Evolutionary conservation across 2,797 vertebrate species (phyloP), one percentile per base, ranked within the genome.

Genomic region (Sebastes kiyomatsui): DNA sequence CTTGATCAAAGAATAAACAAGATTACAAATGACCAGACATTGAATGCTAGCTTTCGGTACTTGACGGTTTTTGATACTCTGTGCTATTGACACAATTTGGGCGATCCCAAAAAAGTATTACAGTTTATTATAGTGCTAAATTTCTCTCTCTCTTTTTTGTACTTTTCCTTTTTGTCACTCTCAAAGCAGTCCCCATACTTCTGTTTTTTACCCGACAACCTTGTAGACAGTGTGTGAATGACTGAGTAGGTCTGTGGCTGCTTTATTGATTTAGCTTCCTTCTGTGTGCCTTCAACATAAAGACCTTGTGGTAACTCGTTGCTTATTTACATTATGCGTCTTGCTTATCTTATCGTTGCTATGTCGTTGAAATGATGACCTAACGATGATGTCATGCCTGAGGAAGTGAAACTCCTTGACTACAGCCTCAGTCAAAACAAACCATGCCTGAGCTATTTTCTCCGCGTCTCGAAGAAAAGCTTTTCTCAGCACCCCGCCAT

Each of bases 321-420:
- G 30, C 42, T 46, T 64, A 62, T 65, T 83, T 65, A 52, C 80
- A 61, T 79, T 11, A 14, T 60, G 28, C 27, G 30, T 33, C 35
- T 27, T n/a, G 22, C 18, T 49, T 49, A 49, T 49, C 27, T 72
- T 2, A 1, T 38, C 7, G 67, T 72, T 66, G 67, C 72, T 8
- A 33, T 64, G 55, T 55, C 2, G 6, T 23, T 1, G 42, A 54
- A 46, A 64, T 79, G 79, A 77, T 79, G 80, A 90, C 67, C 52
- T 60, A 28, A 82, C 0, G 77, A 79, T 90, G 90, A 84, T 62
- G 67, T 92, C 86, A 90, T 56, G 23, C 42, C 73, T 18, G 38
- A 76, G 79, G 83, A 90, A 85, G 72, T 80, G 72, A 83, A 79
- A 67, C 82, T 75, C 72, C 72, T 25, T 64, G 80, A 69, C 80